Evolutionary conservation across 2,888 invertebrate species (phyloP).

Genomic region (Linnaemya tessellans): DNA sequence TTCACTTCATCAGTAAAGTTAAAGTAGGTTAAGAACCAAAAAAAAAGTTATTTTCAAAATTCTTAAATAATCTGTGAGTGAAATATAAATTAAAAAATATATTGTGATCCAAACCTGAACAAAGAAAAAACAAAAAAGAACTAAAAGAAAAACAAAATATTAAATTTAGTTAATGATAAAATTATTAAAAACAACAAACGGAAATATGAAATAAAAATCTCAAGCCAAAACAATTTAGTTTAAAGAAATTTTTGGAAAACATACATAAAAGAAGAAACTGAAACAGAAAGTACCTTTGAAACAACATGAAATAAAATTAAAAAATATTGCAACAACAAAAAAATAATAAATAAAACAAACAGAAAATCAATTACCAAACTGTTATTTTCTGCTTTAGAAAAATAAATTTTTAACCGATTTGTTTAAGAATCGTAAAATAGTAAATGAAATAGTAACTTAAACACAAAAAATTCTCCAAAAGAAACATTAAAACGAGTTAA

Average conservation of each 20-base stretch:
- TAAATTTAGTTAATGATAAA: constrained; percentile 60
- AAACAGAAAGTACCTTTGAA: constrained; percentile 69
- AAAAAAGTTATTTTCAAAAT: constrained; percentile 44
- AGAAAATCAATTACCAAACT: constrained; percentile 54
- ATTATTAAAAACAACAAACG: constrained; percentile 49
- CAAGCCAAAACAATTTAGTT: constrained; percentile 75
- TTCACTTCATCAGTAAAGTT: not conserved
- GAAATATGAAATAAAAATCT: constrained; percentile 31
- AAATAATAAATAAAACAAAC: constrained; percentile 14
- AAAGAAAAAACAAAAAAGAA: constrained; percentile 28
- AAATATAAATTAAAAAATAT: constrained; percentile 69
- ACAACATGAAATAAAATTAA: constrained; percentile 47
- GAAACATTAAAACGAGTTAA: constrained; percentile 52
- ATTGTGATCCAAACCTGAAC: constrained; percentile 65
- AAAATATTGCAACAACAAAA: constrained; percentile 40
- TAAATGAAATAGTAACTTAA: constrained; percentile 56
- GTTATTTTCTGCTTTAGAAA: constrained; percentile 68
- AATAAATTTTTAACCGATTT: constrained; percentile 59
- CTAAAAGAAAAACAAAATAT: constrained; percentile 31
- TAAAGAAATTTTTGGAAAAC: constrained; percentile 72
- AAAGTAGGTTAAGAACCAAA: constrained; percentile 9
- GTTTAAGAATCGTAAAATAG: constrained; percentile 69
- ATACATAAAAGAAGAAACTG: constrained; percentile 38
- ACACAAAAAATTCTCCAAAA: constrained; percentile 54
- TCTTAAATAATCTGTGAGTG: constrained; percentile 69